Evolutionary conservation across 2,888 invertebrate genomes (phyloP), one percentile per base, ranked within the genome.

Genomic region (Yponomeuta plumbellus): DNA sequence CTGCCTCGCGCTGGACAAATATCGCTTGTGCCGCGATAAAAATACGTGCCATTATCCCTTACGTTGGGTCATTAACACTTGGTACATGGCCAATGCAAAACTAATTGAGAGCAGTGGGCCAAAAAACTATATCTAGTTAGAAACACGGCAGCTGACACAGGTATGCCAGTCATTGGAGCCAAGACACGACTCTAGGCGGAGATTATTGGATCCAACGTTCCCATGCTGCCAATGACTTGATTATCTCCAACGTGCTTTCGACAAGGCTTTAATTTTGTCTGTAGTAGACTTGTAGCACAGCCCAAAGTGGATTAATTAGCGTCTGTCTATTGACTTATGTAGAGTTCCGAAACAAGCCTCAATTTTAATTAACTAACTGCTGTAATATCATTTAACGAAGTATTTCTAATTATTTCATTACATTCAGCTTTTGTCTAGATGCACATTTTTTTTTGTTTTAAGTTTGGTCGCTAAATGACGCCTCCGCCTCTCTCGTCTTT

Each of bases 21-120:
- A 62, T 20, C 20, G 11, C 34, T 34, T 62, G 62, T 62, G 26
- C 13, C 20, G 8, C n/a, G 17, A 39, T 39, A 39, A 62, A 62
- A 62, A 62, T 62, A 62, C 23, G 39, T 20, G 62, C 40, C 34
- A 63, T n/a, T 63, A 63, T 63, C 63, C 63, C 44, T 44, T 63
- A 52, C 34, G 59, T 21, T 34, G 40, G 80, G 79, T 81, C 83
- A 84, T 84, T 85, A 85, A 77, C 84, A 80, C 76, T 88, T 88
- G 89, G 85, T 89, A 80, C 79, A 75, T 80, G 86, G 85, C 90
- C 90, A 90, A 90, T 85, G 83, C 80, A 82, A 78, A 71, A 71
- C 88, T 85, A 81, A 80, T 64, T 56, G 20, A 76, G 86, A 80
- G 75, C 83, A 87, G 80, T 86, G 82, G 88, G 87, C 88, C 87